A percentile compares a stretch with the other conserved stretches of the same genome.
phyloP scores from a whole-genome alignment of 2,797 vertebrate species.

The Tapera naevia region DNA sequence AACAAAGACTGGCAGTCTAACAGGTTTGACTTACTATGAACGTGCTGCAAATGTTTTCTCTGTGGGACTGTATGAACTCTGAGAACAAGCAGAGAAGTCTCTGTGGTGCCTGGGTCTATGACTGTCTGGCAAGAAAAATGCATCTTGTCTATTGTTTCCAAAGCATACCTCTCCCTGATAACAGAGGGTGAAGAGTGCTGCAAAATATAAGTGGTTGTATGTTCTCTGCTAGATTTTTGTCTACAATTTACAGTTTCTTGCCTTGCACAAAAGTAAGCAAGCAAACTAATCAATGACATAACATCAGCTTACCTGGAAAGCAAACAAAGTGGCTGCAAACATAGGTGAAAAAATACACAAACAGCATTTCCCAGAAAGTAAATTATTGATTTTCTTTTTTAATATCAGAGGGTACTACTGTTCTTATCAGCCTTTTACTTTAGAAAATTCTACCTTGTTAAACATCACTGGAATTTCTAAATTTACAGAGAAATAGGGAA shows the following conservation, averaged over 20 bases:
- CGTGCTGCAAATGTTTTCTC: background rate
- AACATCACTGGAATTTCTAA: background rate
- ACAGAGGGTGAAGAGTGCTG: background rate
- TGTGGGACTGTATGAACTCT: background rate
- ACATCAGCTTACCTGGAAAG: background rate
- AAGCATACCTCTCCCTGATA: background rate
- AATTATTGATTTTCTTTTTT: background rate
- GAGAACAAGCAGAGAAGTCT: background rate
- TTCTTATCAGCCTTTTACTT: background rate
- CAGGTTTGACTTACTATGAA: background rate
- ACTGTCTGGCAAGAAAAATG: background rate
- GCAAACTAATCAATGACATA: background rate
- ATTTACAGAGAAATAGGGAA: background rate
- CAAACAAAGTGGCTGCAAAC: background rate
- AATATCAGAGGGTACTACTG: background rate
- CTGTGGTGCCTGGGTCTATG: background rate
- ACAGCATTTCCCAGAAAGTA: background rate
- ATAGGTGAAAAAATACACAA: background rate
- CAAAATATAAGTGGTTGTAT: background rate
- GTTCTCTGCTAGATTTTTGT: background rate
- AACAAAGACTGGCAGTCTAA: background rate
- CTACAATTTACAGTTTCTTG: conserved; percentile 11
- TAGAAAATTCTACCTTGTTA: background rate
- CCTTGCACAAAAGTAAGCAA: background rate
- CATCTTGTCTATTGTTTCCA: background rate